Evolutionary conservation across 2,888 invertebrate species (phyloP), one percentile per base, ranked within the genome.

Genomic region (Lasioglossum oenotherae): DNA sequence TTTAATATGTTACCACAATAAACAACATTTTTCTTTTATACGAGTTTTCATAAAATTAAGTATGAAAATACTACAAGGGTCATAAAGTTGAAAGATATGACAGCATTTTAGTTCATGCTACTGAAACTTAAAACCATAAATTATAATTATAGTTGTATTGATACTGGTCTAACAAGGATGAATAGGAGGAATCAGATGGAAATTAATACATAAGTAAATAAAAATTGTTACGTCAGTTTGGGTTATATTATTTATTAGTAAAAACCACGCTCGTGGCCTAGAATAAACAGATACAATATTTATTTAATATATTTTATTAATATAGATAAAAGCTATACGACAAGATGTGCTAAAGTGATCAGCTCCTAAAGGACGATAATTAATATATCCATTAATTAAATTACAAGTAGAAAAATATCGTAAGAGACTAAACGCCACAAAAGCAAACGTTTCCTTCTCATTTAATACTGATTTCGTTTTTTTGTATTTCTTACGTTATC

Each of bases 241-340:
- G 41, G 8, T 38, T 4, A 38, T 69, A 69, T n/a, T 71, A 38
- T 41, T 38, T 71, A 75, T 60, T 60, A 74, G 27, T 60, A 60
- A 41, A 75, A 75, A 57, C 41, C 49, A 81, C 57, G 23, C 10
- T 44, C 23, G 41, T 57, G 57, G 19, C 12, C 5, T n/a, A 12
- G 19, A 12, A 16, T 16, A 64, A 80, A 79, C 27, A 71, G 81
- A 80, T 41, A 84, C 81, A 82, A 87, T 74, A 74, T 67, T 78
- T 81, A 82, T 49, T 78, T 85, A 72, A 83, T 86, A 83, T 90
- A 90, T 85, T 93, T 92, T 92, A 93, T 92, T 92, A 90, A 89
- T 92, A 90, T 89, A 88, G 92, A 92, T 94, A 93, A 94, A 94
- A 93, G 92, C 93, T 94, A 94, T 92, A 95, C 93, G 94, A 93